phyloP scores from a whole-genome alignment of 1,140 invertebrate species.

The Zaprionus gabonicus region DNA sequence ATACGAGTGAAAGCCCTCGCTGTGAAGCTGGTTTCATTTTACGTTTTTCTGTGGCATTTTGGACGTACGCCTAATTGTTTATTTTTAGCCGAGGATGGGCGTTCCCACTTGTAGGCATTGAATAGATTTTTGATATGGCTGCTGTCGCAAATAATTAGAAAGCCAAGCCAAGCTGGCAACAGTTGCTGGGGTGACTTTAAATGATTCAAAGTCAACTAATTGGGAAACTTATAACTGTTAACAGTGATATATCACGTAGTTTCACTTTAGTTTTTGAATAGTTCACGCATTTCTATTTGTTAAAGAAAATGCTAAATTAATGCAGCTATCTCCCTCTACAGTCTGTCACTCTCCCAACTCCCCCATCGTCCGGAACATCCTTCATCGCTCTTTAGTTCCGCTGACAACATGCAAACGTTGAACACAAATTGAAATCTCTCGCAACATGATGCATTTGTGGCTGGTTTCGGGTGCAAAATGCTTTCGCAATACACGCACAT shows the following conservation, averaged over 20 bases:
- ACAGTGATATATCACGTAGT: neutral
- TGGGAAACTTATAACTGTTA: neutral
- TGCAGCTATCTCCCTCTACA: neutral
- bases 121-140: conserved; percentile 19
- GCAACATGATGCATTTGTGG: conserved; percentile 26
- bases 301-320: neutral
- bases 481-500: conserved; percentile 59
- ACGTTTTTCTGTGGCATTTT: conserved; percentile 26
- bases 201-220: neutral
- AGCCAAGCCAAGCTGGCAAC: conserved; percentile 4
- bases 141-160: conserved; percentile 9
- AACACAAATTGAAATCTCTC: conserved; percentile 2
- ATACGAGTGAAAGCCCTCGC: conserved; percentile 40
- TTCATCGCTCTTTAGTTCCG: neutral
- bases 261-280: neutral
- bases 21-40: conserved; percentile 2
- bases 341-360: neutral
- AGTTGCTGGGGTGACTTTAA: neutral
- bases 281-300: neutral
- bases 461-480: conserved; percentile 37
- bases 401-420: conserved; percentile 3
- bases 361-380: neutral
- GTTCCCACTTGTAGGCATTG: conserved; percentile 14
- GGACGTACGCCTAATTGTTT: conserved; percentile 50
- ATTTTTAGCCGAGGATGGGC: conserved; percentile 21